Conservation (phyloP, 2,797 vertebrate species). For the Thripadectes ignobilis region DNA sequence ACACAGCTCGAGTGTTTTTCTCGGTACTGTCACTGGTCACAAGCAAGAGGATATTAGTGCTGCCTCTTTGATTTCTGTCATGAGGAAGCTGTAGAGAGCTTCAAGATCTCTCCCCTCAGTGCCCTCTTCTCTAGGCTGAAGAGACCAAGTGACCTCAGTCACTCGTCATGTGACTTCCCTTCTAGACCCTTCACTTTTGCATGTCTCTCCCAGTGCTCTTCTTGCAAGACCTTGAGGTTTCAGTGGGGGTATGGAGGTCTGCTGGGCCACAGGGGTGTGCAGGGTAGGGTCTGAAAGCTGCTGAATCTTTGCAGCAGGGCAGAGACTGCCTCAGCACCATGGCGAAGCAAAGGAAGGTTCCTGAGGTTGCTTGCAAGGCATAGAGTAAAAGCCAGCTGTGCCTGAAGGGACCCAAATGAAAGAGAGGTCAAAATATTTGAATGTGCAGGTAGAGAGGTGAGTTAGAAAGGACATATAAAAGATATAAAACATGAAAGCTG, state of each 20-base stretch:
- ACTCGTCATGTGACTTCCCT: background rate
- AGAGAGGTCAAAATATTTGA: background rate
- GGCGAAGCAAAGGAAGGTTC: background rate
- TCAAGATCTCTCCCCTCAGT: background rate
- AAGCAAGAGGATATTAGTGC: background rate
- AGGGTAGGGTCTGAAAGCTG: background rate
- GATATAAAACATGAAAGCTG: background rate
- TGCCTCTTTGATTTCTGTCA: background rate
- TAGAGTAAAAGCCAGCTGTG: background rate
- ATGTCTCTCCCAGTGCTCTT: accelerated
- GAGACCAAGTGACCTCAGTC: background rate
- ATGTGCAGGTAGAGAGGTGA: background rate
- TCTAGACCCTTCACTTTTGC: background rate
- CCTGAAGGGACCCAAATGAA: background rate
- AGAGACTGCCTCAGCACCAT: background rate
- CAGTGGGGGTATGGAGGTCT: accelerated
- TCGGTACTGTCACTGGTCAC: background rate
- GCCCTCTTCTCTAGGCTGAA: background rate
- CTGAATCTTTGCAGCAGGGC: background rate
- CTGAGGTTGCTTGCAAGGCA: background rate
- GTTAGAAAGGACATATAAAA: background rate
- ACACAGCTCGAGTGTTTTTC: background rate
- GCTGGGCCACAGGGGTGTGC: background rate
- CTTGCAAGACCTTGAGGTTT: background rate
- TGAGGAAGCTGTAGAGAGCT: background rate